Evolutionary conservation across 2,888 invertebrate genomes (phyloP), one percentile per base, ranked within the genome.

Genomic region (Digitonthophagus gazella): DNA sequence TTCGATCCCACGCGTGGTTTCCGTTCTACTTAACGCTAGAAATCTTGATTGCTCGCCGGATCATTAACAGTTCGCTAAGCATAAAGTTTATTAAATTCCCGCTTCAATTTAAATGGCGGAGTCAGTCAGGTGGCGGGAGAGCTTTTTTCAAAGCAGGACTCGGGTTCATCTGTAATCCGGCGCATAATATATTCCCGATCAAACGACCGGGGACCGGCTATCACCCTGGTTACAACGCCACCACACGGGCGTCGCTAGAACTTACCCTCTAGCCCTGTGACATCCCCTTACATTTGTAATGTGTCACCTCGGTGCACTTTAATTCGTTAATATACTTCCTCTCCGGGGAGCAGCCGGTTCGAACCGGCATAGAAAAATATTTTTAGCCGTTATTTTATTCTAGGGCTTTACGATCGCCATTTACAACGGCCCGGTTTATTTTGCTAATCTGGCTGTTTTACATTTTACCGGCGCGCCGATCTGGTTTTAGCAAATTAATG

Each of bases 51-150:
- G 69, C 68, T 66, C 68, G 20, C 73, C 72, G 72, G 72, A 74
- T 73, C 71, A 71, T 73, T 74, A 74, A 74, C 73, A 73, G 72
- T 74, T 72, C 73, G 69, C 70, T 73, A 72, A 72, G 73, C 72
- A 72, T 73, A 69, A 57, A 55, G 65, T 70, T 73, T 73, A 73
- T 74, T 73, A 72, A 74, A 74, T 72, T 74, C 71, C 28, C 63
- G 58, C 58, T 22, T 28, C 67, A 65, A 54, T 64, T 69, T 67
- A n/a, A 8, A n/a, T 61, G 20, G 61, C 18, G 20, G n/a, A 61
- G 19, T 61, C 61, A n/a, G 18, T 18, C 20, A 61, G 61, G 18
- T 61, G 61, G n/a, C n/a, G 20, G 61, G 18, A 16, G 20, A 18
- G n/a, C n/a, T 61, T 20, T 19, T 61, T 20, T 20, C 61, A 19